Base-by-base conservation (phyloP, 2,113 vertebrate genomes). In the Gorsachius goisagi region DNA sequence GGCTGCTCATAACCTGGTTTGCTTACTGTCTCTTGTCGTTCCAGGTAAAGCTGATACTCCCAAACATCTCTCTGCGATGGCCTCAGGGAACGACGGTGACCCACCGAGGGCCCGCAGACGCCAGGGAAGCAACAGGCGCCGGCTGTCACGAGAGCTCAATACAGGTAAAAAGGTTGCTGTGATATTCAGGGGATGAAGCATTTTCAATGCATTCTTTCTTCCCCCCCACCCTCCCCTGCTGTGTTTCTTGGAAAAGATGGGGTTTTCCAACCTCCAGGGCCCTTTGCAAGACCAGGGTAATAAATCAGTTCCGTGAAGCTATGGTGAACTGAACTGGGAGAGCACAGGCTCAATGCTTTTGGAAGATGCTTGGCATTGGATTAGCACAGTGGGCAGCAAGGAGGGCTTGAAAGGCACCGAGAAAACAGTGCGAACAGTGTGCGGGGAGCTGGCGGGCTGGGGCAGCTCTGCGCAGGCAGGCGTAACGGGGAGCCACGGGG, bases 21-120 rank as follows among this genome's bases (percentile, higher is more conserved):
- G 3, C 39, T 72, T 13, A 66, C 24, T 3, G 5, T 17, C 55
- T 64, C 15, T 55, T 5, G 0, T 68, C 4, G 0, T 45, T 88
- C 30, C 92, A 97, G 97, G 93, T 83, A 41, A 67, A 15, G 33
- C 49, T 18, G 66, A 37, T 22, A 2, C 20, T n/a, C 69, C 71
- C 52, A 14, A 85, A 71, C 15, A 60, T 66, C 68, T 21, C 64
- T 84, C 92, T 69, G 94, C 92, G 1, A 97, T 97, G 97, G 96
- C 96, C 73, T 95, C 97, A 5, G 91, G 95, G 92, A 64, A 67
- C 3, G 41, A 81, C 4, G 41, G 64, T 4, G 93, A 95, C 32
- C 53, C 81, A 22, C 32, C 26, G 0, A 26, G 15, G 67, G 44
- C 17, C 6, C 88, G 5, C 1, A 9, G 13, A n/a, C 37, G 3